phyloP scores from a whole-genome alignment of 1,140 invertebrate species.

The Planococcus citri region DNA sequence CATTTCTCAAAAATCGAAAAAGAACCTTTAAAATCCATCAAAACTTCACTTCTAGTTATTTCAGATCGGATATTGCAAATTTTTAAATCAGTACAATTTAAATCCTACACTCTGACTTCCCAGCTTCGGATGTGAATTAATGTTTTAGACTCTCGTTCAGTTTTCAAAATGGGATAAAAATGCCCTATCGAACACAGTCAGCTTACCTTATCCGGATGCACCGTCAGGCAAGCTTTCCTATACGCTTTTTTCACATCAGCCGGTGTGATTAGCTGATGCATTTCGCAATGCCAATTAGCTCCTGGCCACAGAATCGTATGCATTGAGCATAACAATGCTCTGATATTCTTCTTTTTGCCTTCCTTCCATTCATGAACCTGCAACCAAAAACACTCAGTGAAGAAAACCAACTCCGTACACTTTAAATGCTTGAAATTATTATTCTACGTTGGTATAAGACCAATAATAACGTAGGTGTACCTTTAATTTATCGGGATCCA shows the following conservation, averaged over 20 bases:
- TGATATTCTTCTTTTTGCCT: constrained; percentile 92
- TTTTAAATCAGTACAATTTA: too few species aligned
- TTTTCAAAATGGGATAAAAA: too few species aligned
- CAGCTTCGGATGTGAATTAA: too few species aligned
- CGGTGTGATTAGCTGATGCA: constrained; percentile 81
- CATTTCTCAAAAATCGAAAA: too few species aligned
- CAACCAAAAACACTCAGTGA: constrained; percentile 22
- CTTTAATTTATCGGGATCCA: constrained; percentile 84
- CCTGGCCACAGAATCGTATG: constrained; percentile 91
- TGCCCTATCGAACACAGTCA: too few species aligned
- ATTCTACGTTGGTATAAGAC: neutral
- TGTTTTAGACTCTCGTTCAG: too few species aligned
- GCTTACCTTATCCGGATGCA: constrained; percentile 94
- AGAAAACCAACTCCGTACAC: neutral
- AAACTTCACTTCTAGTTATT: too few species aligned
- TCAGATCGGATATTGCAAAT: too few species aligned
- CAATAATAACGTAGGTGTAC: too few species aligned
- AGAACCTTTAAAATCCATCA: too few species aligned
- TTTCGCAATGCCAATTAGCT: constrained; percentile 85
- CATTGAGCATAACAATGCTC: constrained; percentile 85
- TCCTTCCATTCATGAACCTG: constrained; percentile 71
- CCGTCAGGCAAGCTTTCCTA: constrained; percentile 84
- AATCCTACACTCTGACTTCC: too few species aligned
- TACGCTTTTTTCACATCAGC: constrained; percentile 94
- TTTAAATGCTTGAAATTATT: constrained; percentile 18